These are phyloP conservation scores for Ceyx margarethae DNA, from an alignment of 2,113 vertebrate species.

Conservation along the genomic window DNA sequence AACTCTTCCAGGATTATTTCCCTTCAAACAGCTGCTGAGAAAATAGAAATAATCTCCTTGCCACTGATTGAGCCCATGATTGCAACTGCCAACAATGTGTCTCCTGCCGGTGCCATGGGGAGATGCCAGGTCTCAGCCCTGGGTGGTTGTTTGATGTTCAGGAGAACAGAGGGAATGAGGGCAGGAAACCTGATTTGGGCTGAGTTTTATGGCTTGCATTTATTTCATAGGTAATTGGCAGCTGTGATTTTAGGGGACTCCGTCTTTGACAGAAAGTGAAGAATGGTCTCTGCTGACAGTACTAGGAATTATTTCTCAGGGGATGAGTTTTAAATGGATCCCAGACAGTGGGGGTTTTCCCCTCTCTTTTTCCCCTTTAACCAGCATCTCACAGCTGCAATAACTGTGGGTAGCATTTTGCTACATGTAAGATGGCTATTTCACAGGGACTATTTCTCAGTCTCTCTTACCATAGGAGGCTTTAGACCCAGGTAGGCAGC, in stretches of 20 bases:
- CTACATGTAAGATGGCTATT: background rate
- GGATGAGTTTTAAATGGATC: background rate
- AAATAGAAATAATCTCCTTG: conserved; percentile 46
- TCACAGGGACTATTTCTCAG: background rate
- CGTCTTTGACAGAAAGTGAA: background rate
- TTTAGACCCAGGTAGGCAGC: background rate
- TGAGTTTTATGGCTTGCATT: background rate
- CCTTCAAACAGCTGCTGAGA: conserved; percentile 53
- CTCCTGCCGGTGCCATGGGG: background rate
- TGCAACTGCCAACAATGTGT: background rate
- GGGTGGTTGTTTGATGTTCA: background rate
- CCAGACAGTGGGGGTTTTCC: background rate
- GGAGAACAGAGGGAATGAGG: background rate
- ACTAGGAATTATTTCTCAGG: background rate
- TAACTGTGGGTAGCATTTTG: background rate
- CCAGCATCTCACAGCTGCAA: background rate
- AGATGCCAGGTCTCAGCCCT: background rate
- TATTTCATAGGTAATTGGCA: background rate
- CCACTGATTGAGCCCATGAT: background rate
- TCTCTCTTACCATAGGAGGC: background rate
- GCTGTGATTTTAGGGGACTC: background rate
- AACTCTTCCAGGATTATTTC: conserved; percentile 51
- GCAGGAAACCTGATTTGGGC: background rate
- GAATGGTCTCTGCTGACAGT: background rate
- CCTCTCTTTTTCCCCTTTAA: background rate